phyloP scores from a whole-genome alignment of 2,113 vertebrate species.

The Chelonoidis abingdonii region DNA sequence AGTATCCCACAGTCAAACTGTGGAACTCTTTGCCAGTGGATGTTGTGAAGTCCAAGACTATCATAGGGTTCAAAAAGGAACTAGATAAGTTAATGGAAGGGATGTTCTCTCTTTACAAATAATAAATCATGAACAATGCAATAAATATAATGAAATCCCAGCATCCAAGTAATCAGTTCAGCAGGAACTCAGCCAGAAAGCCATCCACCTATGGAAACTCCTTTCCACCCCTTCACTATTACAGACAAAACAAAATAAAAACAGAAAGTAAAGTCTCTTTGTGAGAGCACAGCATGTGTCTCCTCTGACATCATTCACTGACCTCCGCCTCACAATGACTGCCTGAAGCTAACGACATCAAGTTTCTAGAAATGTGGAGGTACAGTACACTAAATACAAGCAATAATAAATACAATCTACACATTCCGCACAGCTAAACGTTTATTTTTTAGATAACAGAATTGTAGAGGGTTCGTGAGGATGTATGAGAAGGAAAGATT shows the following conservation, averaged over 20 bases:
- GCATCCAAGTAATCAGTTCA: background rate
- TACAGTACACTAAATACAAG: background rate
- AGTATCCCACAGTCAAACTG: too few relatives aligned
- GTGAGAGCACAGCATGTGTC: fast-evolving
- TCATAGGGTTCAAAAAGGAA: too few relatives aligned
- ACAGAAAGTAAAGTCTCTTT: background rate
- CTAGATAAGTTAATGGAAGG: too few relatives aligned
- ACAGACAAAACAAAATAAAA: background rate
- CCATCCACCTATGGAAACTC: background rate
- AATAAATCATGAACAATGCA: background rate
- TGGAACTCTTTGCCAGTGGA: too few relatives aligned
- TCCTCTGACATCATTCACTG: background rate
- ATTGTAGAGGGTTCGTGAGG: background rate
- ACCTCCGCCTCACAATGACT: background rate
- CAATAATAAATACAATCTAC: background rate
- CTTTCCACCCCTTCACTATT: background rate
- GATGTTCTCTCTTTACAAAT: background rate
- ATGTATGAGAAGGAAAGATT: background rate
- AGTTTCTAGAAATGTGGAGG: background rate
- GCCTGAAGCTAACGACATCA: background rate
- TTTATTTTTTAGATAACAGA: background rate
- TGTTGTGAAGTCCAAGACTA: too few relatives aligned
- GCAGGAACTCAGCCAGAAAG: background rate
- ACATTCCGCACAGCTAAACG: fast-evolving
- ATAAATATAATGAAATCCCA: background rate